Evolutionary conservation across 2,797 vertebrate genomes (phyloP).

Genomic region (Loriculus beryllinus): DNA sequence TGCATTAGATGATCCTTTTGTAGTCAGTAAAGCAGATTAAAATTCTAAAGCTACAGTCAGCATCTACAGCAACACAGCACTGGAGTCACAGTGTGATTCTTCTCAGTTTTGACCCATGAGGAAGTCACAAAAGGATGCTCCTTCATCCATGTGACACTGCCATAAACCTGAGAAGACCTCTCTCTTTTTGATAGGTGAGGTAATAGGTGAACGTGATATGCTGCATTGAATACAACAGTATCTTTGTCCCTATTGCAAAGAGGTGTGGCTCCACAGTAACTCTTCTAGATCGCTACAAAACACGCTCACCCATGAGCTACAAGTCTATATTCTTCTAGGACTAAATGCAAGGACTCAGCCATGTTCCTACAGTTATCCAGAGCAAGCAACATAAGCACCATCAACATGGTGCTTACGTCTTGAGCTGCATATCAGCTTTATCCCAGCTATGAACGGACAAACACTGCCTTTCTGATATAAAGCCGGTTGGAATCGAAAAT

Average conservation of each 20-base stretch:
- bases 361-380: background rate
- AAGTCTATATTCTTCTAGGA: rapidly evolving
- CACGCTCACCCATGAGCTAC: rapidly evolving
- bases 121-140: background rate
- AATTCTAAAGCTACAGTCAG: background rate
- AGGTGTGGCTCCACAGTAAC: background rate
- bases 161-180: background rate
- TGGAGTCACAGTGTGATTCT: background rate
- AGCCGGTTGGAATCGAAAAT: background rate
- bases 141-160: rapidly evolving
- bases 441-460: background rate
- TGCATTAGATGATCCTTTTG: background rate
- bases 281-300: background rate
- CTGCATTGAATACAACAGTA: background rate
- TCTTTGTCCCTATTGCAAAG: background rate
- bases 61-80: background rate
- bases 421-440: background rate
- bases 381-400: background rate
- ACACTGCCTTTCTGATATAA: background rate
- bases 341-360: background rate
- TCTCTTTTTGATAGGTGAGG: background rate
- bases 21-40: background rate
- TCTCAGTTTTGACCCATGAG: background rate
- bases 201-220: background rate
- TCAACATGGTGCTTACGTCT: background rate